Percentiles rank a stretch among this genome's conserved stretches.
Evolutionary conservation across 1,140 invertebrate genomes (phyloP).

Genomic region (Bacillus rossius): DNA sequence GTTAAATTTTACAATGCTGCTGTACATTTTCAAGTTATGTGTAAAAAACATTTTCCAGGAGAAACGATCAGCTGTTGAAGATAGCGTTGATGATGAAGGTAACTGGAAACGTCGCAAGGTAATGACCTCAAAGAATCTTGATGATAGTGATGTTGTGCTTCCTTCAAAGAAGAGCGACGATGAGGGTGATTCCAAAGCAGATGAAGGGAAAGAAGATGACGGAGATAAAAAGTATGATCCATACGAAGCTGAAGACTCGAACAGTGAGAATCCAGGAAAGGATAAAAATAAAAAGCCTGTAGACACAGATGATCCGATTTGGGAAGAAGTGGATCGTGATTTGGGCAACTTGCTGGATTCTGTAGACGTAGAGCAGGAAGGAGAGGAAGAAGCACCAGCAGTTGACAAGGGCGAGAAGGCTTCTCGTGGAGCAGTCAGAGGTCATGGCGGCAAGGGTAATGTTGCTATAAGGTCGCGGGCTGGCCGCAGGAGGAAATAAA

Average conservation of each 20-base stretch:
- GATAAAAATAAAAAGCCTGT: not conserved
- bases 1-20: no score
- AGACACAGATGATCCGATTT: slow-evolving; percentile 1
- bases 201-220: not conserved
- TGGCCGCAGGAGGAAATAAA: no score
- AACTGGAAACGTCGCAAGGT: slow-evolving; percentile 19
- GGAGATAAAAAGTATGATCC: slow-evolving; percentile 15
- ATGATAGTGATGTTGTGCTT: slow-evolving; percentile 30
- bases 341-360: slow-evolving; percentile 1
- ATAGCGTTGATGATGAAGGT: slow-evolving; percentile 35
- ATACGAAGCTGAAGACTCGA: slow-evolving; percentile 4
- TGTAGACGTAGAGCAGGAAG: slow-evolving; percentile 4
- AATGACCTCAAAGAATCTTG: not conserved
- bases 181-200: slow-evolving; percentile 27
- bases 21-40: no score
- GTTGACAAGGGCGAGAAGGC: no score
- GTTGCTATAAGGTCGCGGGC: no score
- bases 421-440: no score
- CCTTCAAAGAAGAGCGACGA: slow-evolving; percentile 33
- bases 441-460: no score
- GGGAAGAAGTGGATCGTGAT: slow-evolving; percentile 11
- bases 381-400: not conserved
- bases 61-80: slow-evolving; percentile 33
- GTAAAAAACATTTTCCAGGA: no score
- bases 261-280: not conserved